phyloP scores from a whole-genome alignment of 2,113 vertebrate species.

The Acrocephalus arundinaceus region DNA sequence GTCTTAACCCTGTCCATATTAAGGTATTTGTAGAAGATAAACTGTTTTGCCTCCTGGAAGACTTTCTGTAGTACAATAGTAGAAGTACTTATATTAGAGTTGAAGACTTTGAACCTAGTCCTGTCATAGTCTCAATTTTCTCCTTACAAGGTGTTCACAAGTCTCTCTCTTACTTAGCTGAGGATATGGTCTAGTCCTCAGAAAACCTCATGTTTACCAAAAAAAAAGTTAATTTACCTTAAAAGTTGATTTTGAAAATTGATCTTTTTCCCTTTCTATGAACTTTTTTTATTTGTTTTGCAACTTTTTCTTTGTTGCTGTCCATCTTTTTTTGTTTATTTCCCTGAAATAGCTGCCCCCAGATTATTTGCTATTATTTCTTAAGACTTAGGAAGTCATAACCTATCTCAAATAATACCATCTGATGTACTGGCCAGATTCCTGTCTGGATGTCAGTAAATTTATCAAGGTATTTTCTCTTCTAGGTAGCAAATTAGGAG shows the following conservation, averaged over 20 bases:
- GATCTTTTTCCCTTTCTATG: background rate
- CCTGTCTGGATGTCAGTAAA: background rate
- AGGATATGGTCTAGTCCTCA: background rate
- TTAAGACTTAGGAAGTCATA: background rate
- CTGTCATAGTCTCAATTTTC: background rate
- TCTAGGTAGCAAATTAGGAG: background rate
- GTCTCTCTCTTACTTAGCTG: background rate
- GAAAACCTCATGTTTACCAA: background rate
- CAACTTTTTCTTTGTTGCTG: background rate
- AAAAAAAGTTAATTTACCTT: background rate
- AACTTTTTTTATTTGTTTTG: background rate
- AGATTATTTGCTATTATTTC: background rate
- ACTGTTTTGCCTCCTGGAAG: background rate
- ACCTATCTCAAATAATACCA: background rate
- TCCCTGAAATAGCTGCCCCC: background rate
- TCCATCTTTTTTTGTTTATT: background rate
- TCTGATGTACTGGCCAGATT: background rate
- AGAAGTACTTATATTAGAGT: background rate
- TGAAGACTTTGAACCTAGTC: background rate
- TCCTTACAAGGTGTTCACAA: background rate
- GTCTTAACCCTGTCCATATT: accelerated
- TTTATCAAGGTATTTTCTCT: background rate
- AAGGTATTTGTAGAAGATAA: background rate
- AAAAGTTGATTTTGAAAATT: background rate
- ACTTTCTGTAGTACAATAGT: background rate